These are phyloP conservation scores for Aphaenogaster floridana DNA, from an alignment of 1,140 invertebrate species.

Conservation along the genomic window DNA sequence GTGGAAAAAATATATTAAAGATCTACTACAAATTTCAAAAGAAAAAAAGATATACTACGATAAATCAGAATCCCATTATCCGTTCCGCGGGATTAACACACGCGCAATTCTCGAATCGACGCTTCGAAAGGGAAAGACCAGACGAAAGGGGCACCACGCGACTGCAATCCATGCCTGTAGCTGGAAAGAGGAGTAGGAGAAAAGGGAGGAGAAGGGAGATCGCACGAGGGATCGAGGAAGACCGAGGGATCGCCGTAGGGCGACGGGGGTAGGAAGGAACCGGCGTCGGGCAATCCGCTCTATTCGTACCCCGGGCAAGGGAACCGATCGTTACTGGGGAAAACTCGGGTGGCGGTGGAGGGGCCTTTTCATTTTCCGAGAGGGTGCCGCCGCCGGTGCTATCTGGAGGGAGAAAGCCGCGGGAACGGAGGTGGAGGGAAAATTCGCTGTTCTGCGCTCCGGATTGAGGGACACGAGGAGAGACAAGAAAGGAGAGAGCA, in stretches of 20 bases:
- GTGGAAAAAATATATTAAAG: background rate
- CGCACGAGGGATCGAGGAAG: slow-evolving; percentile 57
- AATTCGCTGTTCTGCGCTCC: slow-evolving; percentile 63
- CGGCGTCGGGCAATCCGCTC: slow-evolving; percentile 71
- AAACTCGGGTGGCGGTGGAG: slow-evolving; percentile 77
- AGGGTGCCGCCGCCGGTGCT: slow-evolving; percentile 65
- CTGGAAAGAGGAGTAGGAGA: slow-evolving; percentile 51
- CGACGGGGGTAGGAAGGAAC: slow-evolving; percentile 32
- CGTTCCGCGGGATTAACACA: background rate
- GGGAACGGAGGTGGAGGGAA: slow-evolving; percentile 42
- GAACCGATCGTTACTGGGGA: slow-evolving; percentile 84
- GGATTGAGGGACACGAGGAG: slow-evolving; percentile 43
- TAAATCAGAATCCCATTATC: background rate
- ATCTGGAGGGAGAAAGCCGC: slow-evolving; percentile 28
- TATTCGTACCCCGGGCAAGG: slow-evolving; percentile 81
- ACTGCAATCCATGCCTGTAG: slow-evolving; percentile 64
- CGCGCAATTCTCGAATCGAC: background rate
- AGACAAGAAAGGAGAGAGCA: slow-evolving; percentile 3
- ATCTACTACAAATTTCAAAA: background rate
- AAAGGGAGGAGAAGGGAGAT: slow-evolving; percentile 44
- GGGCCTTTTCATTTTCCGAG: slow-evolving; percentile 76
- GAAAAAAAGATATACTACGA: background rate
- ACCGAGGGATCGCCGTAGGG: slow-evolving; percentile 52
- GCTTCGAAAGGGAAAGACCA: slow-evolving; percentile 5
- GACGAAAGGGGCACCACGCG: slow-evolving; percentile 56